Evolutionary conservation across 2,888 invertebrate species (phyloP), one percentile per base, ranked within the genome.

Genomic region (Napeogenes sylphis): DNA sequence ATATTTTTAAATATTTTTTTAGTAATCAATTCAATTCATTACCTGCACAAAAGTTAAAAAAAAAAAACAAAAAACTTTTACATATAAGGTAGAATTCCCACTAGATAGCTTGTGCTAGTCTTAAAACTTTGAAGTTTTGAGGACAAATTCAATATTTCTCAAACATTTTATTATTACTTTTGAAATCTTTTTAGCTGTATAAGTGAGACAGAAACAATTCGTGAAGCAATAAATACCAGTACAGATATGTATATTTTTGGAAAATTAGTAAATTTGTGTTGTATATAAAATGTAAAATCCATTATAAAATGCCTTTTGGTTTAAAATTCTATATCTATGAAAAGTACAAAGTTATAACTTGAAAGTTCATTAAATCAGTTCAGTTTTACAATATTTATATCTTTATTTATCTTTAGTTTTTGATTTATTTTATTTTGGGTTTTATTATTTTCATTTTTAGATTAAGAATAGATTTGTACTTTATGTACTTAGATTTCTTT

Each of bases 11-110:
- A 56, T 33, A 45, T 46, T 56, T 65, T 59, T 63, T 53, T 64
- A 61, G 54, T 67, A 42, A 69, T 75, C 73, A 73, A 14, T 51
- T 10, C 8, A 21, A n/a, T n/a, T 21, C 14, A 21, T 51, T 30
- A 8, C 35, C 35, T 35, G 51, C 51, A 51, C 51, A 51, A 51
- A 51, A 35, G 35, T 35, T 35, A 35, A 5, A 2, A 51, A 51
- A 51, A 51, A 4, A 51, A 51, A 21, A 10, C 2, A 21, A 51
- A 51, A 14, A 51, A 51, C 3, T 21, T 10, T 51, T 51, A 51
- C 4, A 13, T 30, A 51, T 51, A 51, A 51, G 51, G 51, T 51
- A 51, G 51, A 3, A 21, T 51, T 6, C 6, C 51, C 51, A 51
- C 51, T 51, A 30, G 14, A 21, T 21, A 51, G 51, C 51, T 51